These are phyloP conservation scores for Glaucopsyche alexis DNA, from an alignment of 2,888 invertebrate genomes.

Conservation along the genomic window DNA sequence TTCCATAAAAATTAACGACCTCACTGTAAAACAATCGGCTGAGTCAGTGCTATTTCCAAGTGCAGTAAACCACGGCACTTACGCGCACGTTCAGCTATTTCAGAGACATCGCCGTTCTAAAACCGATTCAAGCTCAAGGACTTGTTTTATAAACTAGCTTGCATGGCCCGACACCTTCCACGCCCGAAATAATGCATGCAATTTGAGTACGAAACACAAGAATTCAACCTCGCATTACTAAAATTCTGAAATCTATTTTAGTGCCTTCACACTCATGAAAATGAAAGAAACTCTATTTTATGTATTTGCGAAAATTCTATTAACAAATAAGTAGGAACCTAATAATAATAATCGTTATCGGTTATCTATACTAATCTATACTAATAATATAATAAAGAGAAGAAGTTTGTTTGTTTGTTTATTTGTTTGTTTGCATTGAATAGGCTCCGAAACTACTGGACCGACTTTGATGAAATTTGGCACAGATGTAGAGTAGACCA, in stretches of 20 bases:
- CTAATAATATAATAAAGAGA: too few species aligned
- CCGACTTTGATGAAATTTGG: too few species aligned
- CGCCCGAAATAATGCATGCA: constrained; percentile 11
- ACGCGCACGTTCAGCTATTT: constrained; percentile 17
- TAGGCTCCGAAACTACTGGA: too few species aligned
- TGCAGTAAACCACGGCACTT: constrained; percentile 20
- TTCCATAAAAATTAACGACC: constrained; percentile 6
- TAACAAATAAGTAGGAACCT: too few species aligned
- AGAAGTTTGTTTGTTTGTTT: too few species aligned
- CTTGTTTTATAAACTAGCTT: constrained; percentile 14
- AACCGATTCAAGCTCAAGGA: constrained; percentile 16
- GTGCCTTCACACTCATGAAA: too few species aligned
- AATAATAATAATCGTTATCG: too few species aligned
- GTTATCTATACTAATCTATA: too few species aligned
- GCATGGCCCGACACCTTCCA: neutral
- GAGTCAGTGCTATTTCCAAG: constrained; percentile 20
- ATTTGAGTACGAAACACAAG: neutral
- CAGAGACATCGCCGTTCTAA: constrained; percentile 18
- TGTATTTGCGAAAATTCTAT: too few species aligned
- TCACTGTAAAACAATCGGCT: constrained; percentile 1
- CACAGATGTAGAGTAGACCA: too few species aligned
- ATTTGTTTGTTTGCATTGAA: too few species aligned
- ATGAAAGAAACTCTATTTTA: too few species aligned
- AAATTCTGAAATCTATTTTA: neutral
- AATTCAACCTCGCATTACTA: neutral